Base-by-base conservation (phyloP, 2,797 vertebrate species). In the Anniella stebbinsi region DNA sequence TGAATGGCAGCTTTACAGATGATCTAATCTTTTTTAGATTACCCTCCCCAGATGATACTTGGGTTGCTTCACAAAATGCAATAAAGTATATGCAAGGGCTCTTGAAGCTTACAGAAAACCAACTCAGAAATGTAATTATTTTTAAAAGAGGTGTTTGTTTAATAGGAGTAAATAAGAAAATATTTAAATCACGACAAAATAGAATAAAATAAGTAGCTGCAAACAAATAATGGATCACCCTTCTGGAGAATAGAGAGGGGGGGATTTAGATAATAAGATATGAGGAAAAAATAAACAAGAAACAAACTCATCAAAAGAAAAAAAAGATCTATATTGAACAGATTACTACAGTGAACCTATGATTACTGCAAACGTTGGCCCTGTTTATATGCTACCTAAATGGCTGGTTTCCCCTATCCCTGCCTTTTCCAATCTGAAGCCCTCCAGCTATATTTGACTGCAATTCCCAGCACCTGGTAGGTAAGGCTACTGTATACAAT, bases 1-100 rank as follows among this genome's bases (percentile, higher is more conserved):
- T 80, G 66, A 80, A 81, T 48, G 54, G 0, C 77, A 91, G 70
- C 30, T 45, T 93, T 84, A 87, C 36, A 88, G 5, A 84, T 51
- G 41, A 54, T n/a, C n/a, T n/a, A n/a, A n/a, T n/a, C n/a, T n/a
- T 81, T 66, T 38, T 80, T 88, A 75, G 36, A 73, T 82, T 41
- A 63, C 28, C 69, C 69, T 57, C n/a, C 28, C 63, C 45, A 11
- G 30, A 54, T 87, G n/a, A n/a, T 17, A 69, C 41, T 69, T 4
- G 51, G 76, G 33, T 28, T 5, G 38, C 33, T 25, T 69, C 33
- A 69, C 76, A 69, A 23, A 67, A 67, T 66, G 48, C 36, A 63
- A 6, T 17, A 21, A 41, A 63, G 38, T 15, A 84, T n/a, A 17
- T 69, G 30, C 25, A 67, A 38, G 30, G 30, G 45, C 67, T 67